Percentiles rank a stretch among this genome's conserved stretches.
Evolutionary conservation across 2,113 vertebrate genomes (phyloP).

Genomic region (Lonchura striata): DNA sequence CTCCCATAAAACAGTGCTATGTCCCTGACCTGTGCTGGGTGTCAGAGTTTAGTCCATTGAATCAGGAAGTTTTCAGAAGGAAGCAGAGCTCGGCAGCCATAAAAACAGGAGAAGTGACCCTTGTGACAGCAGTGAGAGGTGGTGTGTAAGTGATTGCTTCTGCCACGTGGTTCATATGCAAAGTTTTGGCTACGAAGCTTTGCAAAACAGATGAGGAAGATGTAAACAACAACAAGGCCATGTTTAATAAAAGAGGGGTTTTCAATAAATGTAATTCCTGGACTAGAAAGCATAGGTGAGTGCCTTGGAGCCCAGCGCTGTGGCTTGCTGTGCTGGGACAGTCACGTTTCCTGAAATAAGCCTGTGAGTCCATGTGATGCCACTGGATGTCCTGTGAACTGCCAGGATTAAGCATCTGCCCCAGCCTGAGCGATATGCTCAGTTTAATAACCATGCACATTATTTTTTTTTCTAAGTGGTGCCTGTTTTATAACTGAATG

Average conservation of each 20-base stretch:
- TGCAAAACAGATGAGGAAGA: neutral
- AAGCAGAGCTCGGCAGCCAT: neutral
- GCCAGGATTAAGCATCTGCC: neutral
- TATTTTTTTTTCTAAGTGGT: neutral
- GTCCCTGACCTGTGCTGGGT: neutral
- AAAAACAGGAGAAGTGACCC: neutral
- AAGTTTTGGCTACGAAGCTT: neutral
- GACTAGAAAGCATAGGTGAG: neutral
- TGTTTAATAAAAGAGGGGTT: neutral
- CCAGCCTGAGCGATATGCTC: neutral
- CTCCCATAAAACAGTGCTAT: accelerated
- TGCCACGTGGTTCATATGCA: neutral
- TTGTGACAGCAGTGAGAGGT: neutral
- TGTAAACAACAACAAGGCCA: neutral
- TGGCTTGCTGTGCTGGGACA: neutral
- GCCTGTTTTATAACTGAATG: neutral
- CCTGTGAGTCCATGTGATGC: neutral
- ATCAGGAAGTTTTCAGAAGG: neutral
- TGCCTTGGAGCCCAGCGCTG: neutral
- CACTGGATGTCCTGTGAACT: neutral
- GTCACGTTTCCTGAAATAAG: neutral
- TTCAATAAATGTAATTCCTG: neutral
- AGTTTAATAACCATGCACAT: neutral
- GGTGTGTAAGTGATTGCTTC: neutral
- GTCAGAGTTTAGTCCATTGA: neutral